A percentile compares a stretch with the other conserved stretches of the same genome.
Evolutionary conservation across 1,140 invertebrate genomes (phyloP).

Genomic region (Harpegnathos saltator): DNA sequence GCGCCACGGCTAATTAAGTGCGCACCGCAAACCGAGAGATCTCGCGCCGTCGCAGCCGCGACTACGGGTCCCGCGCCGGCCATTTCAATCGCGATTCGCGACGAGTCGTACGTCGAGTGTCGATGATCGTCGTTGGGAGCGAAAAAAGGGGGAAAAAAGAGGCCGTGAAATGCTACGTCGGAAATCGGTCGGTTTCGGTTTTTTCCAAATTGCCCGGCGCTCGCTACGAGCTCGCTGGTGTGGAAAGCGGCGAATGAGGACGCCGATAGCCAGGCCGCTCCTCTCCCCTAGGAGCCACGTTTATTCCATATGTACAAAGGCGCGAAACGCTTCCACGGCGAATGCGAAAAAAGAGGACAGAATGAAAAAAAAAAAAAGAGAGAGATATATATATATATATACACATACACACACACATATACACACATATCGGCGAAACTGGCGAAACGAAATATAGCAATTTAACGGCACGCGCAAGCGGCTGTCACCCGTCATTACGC

Average conservation of each 20-base stretch:
- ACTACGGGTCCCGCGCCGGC: too few relatives aligned
- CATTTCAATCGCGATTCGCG: background rate
- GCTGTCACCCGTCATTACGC: conserved; percentile 47
- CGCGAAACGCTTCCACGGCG: background rate
- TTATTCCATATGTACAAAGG: conserved; percentile 37
- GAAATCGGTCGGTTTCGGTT: conserved; percentile 63
- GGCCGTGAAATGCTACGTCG: background rate
- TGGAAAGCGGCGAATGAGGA: conserved; percentile 46
- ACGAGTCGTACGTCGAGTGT: background rate
- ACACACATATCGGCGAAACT: background rate
- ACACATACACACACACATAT: too few relatives aligned
- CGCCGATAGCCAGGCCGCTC: conserved; percentile 15
- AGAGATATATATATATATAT: too few relatives aligned
- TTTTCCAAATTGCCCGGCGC: conserved; percentile 66
- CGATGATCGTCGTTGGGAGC: too few relatives aligned
- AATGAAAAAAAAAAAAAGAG: background rate
- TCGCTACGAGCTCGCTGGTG: conserved; percentile 59
- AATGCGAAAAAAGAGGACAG: background rate
- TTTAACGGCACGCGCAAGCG: conserved; percentile 9
- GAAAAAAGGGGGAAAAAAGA: too few relatives aligned
- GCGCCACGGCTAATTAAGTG: conserved; percentile 24
- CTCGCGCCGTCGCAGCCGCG: too few relatives aligned
- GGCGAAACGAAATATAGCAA: conserved; percentile 39
- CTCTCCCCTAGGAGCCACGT: conserved; percentile 14
- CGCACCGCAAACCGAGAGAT: too few relatives aligned